Evolutionary conservation across 2,888 invertebrate genomes (phyloP), one percentile per base, ranked within the genome.

Genomic region (Adineta ricciae): DNA sequence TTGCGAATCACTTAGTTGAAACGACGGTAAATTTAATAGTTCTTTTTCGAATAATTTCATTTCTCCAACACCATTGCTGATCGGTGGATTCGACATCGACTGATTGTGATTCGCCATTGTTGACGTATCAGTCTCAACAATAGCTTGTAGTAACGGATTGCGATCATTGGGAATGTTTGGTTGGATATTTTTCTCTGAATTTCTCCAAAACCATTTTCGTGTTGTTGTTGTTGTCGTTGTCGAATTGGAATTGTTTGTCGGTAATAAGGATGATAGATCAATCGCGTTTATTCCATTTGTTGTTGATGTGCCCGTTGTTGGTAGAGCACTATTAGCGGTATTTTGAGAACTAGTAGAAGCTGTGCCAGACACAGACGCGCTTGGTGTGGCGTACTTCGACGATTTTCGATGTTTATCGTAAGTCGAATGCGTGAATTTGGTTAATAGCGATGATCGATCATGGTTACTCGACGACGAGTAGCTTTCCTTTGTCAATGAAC

Each of bases 21-120:
- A 85, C 49, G 85, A 73, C 24, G 85, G 85, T 46, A 85, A 72
- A 85, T 85, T 85, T 41, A 85, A 73, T 32, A 85, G 36, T 24
- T 84, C 73, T 49, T 84, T 83, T 72, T 85, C 85, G 38, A 78
- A 78, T 41, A 78, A 78, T 78, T 78, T 78, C 4, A 78, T 78
- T 38, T 78, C 78, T 8, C 46, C 46, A 46, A 11, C 46, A n/a
- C 64, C 32, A 32, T 64, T 64, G 14, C 19, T 32, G 7, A 27
- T 19, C 5, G 46, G 46, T 32, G 64, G 11, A 64, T 64, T 64
- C 7, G 32, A 14, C 7, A 5, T 16, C 19, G 27, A 19, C 19
- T 24, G 78, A n/a, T 8, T 38, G 24, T 41, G 8, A 78, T 8
- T 41, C 14, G 21, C 3, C 11, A 41, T 41, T 41, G 7, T 7